A percentile compares a stretch with the other conserved stretches of the same genome.
phyloP scores from a whole-genome alignment of 2,113 vertebrate species.

The Phalacrocorax carbo region DNA sequence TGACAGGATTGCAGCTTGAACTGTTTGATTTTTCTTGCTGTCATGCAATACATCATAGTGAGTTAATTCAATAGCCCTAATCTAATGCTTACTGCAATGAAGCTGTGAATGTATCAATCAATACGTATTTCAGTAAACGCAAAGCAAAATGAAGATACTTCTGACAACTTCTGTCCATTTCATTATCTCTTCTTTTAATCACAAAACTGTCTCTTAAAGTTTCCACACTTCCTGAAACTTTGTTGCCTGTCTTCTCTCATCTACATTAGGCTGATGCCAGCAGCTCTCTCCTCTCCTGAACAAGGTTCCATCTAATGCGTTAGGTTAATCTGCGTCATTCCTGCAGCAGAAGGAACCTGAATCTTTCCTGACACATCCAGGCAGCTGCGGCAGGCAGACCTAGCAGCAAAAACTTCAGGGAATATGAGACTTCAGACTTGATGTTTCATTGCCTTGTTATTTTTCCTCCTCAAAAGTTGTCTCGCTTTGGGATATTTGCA shows the following conservation, averaged over 20 bases:
- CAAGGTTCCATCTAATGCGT: not conserved
- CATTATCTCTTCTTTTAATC: not conserved
- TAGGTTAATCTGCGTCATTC: not conserved
- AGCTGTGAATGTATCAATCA: slow-evolving; percentile 17
- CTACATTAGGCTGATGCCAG: slow-evolving; percentile 5
- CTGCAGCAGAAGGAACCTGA: not conserved
- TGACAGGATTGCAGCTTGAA: not conserved
- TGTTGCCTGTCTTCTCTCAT: slow-evolving; percentile 17
- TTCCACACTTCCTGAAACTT: slow-evolving; percentile 5
- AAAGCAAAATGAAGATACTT: slow-evolving; percentile 31
- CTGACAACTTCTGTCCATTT: slow-evolving; percentile 42
- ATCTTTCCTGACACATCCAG: not conserved
- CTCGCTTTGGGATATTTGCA: not conserved
- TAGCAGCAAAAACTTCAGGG: not conserved
- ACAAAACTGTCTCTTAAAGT: slow-evolving; percentile 2
- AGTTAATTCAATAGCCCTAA: slow-evolving; percentile 6
- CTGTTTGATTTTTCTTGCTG: slow-evolving; percentile 24
- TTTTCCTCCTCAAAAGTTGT: not conserved
- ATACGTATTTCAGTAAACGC: not conserved
- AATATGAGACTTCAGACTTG: not conserved
- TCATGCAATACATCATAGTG: not conserved
- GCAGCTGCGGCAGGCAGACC: not conserved
- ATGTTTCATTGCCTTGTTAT: not conserved
- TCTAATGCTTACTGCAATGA: not conserved
- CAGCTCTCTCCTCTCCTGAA: not conserved